A percentile compares a stretch with the other conserved stretches of the same genome.
Evolutionary conservation across 1,140 invertebrate species (phyloP).

Genomic region (Pararge aegeria): DNA sequence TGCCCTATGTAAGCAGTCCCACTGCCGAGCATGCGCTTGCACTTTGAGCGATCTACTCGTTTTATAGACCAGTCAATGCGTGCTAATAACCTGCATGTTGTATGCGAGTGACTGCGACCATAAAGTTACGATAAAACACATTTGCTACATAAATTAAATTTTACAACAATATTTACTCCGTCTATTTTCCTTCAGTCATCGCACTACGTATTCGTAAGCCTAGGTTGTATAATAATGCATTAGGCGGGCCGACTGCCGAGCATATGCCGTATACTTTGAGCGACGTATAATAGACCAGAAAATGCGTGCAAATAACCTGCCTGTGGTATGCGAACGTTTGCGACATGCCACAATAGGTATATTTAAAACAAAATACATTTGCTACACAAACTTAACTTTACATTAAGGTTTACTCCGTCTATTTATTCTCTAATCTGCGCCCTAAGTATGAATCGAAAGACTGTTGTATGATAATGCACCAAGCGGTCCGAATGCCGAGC

Average conservation of each 20-base stretch:
- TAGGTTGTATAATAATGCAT: slow-evolving; percentile 26
- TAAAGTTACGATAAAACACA: no score
- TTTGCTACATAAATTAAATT: no score
- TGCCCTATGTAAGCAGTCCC: no score
- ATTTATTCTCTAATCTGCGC: background rate
- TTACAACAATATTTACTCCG: no score
- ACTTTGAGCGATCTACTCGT: no score
- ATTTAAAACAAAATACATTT: no score
- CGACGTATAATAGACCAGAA: slow-evolving; percentile 58
- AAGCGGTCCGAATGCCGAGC: slow-evolving; percentile 17
- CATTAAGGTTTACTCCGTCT: no score
- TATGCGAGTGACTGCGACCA: no score
- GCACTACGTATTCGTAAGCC: background rate
- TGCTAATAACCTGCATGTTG: no score
- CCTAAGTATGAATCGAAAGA: slow-evolving; percentile 1
- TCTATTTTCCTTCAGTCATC: background rate
- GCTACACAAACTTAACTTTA: no score
- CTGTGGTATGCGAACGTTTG: slow-evolving; percentile 40
- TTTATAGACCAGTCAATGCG: no score
- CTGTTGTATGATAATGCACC: slow-evolving; percentile 26
- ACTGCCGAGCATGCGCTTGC: no score
- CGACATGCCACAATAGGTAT: slow-evolving; percentile 15
- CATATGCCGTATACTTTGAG: slow-evolving; percentile 42
- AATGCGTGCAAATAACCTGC: slow-evolving; percentile 68
- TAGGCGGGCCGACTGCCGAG: slow-evolving; percentile 11